Conservation (phyloP, 2,113 vertebrate genomes). For the Apteryx mantelli region DNA sequence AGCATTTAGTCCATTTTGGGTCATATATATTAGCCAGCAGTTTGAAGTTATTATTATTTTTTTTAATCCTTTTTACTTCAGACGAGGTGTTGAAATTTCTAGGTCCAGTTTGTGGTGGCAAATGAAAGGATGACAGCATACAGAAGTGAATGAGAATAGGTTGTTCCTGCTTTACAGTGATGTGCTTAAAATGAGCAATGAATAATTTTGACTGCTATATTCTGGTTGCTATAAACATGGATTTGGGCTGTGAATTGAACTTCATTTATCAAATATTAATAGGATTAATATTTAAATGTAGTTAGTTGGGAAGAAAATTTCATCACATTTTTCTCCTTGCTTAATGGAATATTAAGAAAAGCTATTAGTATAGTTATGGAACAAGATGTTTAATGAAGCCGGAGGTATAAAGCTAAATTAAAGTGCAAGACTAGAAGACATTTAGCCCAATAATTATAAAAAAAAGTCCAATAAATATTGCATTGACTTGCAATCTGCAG, state of each 20-base stretch:
- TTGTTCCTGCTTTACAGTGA: background rate
- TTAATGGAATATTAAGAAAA: slow-evolving; percentile 52
- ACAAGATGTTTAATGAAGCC: slow-evolving; percentile 58
- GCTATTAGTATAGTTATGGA: slow-evolving; percentile 28
- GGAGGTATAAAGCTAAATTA: slow-evolving; percentile 43
- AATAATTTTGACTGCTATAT: background rate
- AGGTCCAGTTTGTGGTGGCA: background rate
- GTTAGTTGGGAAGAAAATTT: background rate
- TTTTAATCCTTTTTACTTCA: background rate
- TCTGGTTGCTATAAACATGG: background rate
- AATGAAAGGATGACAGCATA: background rate
- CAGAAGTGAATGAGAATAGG: background rate
- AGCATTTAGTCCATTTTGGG: background rate
- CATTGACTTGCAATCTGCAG: slow-evolving; percentile 25
- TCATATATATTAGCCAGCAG: background rate
- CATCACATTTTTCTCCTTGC: slow-evolving; percentile 28
- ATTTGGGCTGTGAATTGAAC: background rate
- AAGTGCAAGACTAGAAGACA: background rate
- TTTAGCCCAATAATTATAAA: slow-evolving; percentile 22
- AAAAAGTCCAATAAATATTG: slow-evolving; percentile 44
- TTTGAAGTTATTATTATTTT: background rate
- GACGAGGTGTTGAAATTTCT: background rate
- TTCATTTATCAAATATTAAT: slow-evolving; percentile 61
- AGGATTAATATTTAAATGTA: slow-evolving; percentile 25
- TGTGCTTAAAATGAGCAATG: background rate